Percentiles rank a stretch among this genome's conserved stretches.
These are phyloP conservation scores for Percopsis transmontana DNA, from an alignment of 2,113 vertebrate genomes.

Conservation along the genomic window DNA sequence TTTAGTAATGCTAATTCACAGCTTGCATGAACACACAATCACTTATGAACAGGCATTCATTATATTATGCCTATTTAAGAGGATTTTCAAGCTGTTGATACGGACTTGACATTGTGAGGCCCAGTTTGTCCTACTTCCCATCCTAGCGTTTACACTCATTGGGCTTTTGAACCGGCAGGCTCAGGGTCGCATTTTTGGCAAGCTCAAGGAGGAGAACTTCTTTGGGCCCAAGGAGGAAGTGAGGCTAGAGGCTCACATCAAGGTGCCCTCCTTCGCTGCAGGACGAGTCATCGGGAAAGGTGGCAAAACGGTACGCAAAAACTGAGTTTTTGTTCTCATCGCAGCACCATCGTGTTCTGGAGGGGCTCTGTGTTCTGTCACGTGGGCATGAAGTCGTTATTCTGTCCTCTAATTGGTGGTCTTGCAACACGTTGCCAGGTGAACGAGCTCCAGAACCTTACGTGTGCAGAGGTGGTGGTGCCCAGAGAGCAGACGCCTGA, in stretches of 20 bases:
- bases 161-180: constrained; percentile 73
- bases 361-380: neutral
- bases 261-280: constrained; percentile 96
- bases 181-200: constrained; percentile 93
- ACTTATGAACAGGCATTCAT: no score
- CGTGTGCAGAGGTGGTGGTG: constrained; percentile 98
- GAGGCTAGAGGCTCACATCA: constrained; percentile 97
- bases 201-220: constrained; percentile 98
- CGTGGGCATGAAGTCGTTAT: neutral
- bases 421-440: constrained; percentile 76
- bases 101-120: no score
- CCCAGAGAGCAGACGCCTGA: constrained; percentile 98
- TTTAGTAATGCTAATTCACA: no score
- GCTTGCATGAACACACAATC: no score
- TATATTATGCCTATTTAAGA: no score
- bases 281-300: constrained; percentile 98
- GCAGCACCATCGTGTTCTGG: neutral
- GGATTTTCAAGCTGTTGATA: no score
- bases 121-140: neutral
- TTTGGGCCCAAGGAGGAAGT: constrained; percentile 99
- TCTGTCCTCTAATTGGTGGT: neutral
- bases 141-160: neutral
- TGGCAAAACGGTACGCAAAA: constrained; percentile 90
- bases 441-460: constrained; percentile 97
- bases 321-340: neutral